Evolutionary conservation across 2,113 vertebrate species (phyloP), one percentile per base, ranked within the genome.

Genomic region (Platysteira castanea): DNA sequence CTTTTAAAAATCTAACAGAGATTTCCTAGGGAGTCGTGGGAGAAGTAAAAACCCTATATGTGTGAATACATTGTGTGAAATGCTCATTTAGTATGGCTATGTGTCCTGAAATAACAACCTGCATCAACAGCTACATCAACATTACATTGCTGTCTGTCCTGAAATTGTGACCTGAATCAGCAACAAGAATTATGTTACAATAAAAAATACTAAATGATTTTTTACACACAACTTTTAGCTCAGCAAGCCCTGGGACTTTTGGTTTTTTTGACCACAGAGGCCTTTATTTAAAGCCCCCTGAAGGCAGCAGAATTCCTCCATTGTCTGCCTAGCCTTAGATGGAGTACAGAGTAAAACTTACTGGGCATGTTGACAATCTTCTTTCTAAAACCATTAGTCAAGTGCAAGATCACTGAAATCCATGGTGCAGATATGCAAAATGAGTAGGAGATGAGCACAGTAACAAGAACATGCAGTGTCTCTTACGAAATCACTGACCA

Each of bases 21-120:
- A n/a, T 56, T 59, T 77, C 15, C 46, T n/a, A 12, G 28, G 15
- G 6, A 74, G 8, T 1, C 33, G 15, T 31, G 28, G 67, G 27
- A 57, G 37, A 15, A 79, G 11, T 42, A 54, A 60, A 49, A 64
- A 71, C 2, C 7, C 24, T 44, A 0, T 17, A 33, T 31, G 1
- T 35, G 7, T 52, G 35, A 60, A 57, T 20, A n/a, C 9, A 1
- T 47, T 37, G n/a, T 0, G 0, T 73, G n/a, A 76, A 79, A 82
- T 46, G 15, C 3, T 41, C 7, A 9, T n/a, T 68, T 56, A 39
- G 12, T 37, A 27, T 31, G 69, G 20, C 4, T 47, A 2, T 3
- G 2, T 77, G 30, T 42, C 44, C 27, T 87, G 37, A 81, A 69
- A 60, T 23, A 71, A 33, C 30, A 39, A 49, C 26, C 41, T 68